A percentile compares a stretch with the other conserved stretches of the same genome.
Conservation (phyloP, 2,113 vertebrate genomes). For the Eulacestoma nigropectus region DNA sequence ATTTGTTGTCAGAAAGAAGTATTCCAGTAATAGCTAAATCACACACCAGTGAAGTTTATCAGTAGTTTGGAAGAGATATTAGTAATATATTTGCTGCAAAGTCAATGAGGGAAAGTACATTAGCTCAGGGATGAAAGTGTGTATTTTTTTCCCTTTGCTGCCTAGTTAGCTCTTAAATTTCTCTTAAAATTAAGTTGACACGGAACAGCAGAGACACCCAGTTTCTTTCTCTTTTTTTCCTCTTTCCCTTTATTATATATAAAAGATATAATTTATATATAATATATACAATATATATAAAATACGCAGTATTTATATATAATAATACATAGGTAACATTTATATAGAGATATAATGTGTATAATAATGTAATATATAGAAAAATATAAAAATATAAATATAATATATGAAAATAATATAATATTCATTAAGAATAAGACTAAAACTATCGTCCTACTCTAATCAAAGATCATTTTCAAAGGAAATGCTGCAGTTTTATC, state of each 20-base stretch:
- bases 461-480: not conserved
- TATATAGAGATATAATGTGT: too few species aligned
- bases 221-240: not conserved
- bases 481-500: not conserved
- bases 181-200: not conserved
- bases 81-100: not conserved
- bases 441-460: not conserved
- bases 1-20: not conserved
- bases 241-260: not conserved
- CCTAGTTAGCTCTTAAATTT: not conserved
- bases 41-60: not conserved
- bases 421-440: not conserved
- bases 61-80: not conserved
- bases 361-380: not conserved
- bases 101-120: not conserved
- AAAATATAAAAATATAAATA: too few species aligned
- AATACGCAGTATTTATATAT: not conserved
- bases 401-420: not conserved
- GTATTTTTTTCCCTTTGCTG: not conserved
- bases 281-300: not conserved
- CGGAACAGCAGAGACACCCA: accelerated
- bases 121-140: not conserved
- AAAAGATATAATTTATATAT: not conserved
- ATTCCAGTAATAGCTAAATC: not conserved
- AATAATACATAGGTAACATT: not conserved